Evolutionary conservation across 2,888 invertebrate genomes (phyloP), one percentile per base, ranked within the genome.

Genomic region (Andricus quercusramuli): DNA sequence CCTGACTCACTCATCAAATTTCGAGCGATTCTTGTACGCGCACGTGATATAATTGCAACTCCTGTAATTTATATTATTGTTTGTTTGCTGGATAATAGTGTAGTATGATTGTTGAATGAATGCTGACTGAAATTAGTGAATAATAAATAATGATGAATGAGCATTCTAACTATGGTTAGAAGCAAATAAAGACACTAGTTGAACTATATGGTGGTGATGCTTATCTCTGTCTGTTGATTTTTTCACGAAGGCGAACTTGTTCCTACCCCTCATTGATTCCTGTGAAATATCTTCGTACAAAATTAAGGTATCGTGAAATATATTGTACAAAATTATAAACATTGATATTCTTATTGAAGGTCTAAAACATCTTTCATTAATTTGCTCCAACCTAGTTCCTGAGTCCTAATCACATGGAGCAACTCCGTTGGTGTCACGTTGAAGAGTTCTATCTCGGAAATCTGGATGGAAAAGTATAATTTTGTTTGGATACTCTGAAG

Each of bases 31-130:
- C 82, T 82, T 83, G 82, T 81, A 68, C 83, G 82, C 84, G 83
- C 70, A 77, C 82, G 83, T 84, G 80, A 84, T 80, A 78, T 83
- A 81, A 83, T 84, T 80, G 81, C 83, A 80, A 82, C 83, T 85
- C 83, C 80, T 83, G 82, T 82, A 83, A 85, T 85, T 83, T 83
- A 82, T 82, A 85, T 83, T 78, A 78, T 82, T 82, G 32, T 74
- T 74, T 56, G 37, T 74, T 74, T 56, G 56, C 56, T 74, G 74
- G 64, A 64, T 64, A 74, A 74, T 74, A 74, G 74, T 74, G 74
- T 56, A 74, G 51, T 37, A 32, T 74, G 32, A 56, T 74, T 56
- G 59, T 6, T 6, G 47, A 47, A 68, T 68, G 25, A 56, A 56
- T 74, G 74, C 3, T 13, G 59, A 22, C n/a, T 59, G 22, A 22